These are phyloP conservation scores for Cephus cinctus DNA, from an alignment of 1,140 invertebrate genomes.

Conservation along the genomic window DNA sequence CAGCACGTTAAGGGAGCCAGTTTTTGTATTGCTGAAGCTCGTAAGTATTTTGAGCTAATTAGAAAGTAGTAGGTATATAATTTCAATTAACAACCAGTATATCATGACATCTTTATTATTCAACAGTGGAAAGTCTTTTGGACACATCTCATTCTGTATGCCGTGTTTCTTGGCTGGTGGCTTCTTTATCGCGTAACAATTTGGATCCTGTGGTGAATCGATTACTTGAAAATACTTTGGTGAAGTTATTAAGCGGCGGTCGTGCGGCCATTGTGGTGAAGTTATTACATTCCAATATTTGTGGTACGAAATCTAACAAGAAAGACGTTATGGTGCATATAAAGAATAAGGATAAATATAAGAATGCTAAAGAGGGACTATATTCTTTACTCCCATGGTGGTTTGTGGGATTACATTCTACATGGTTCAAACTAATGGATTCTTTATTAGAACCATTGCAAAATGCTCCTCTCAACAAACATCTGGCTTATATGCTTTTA, in stretches of 20 bases:
- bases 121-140: slow-evolving; percentile 42
- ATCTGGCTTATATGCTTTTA: slow-evolving; percentile 53
- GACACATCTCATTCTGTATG: slow-evolving; percentile 32
- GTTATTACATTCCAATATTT: slow-evolving; percentile 40
- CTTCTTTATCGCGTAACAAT: slow-evolving; percentile 32
- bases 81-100: background rate
- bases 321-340: slow-evolving; percentile 16
- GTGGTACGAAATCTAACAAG: slow-evolving; percentile 20
- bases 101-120: slow-evolving; percentile 12
- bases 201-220: slow-evolving; percentile 40
- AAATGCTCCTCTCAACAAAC: slow-evolving; percentile 46
- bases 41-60: slow-evolving; percentile 26
- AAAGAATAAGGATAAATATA: slow-evolving; percentile 31
- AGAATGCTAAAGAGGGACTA: slow-evolving; percentile 39
- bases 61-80: background rate
- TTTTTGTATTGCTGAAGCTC: slow-evolving; percentile 43
- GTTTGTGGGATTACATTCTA: slow-evolving; percentile 36
- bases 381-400: slow-evolving; percentile 44
- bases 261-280: slow-evolving; percentile 46
- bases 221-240: slow-evolving; percentile 34
- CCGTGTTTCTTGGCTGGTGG: slow-evolving; percentile 40
- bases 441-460: slow-evolving; percentile 45
- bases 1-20: slow-evolving; percentile 43
- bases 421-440: slow-evolving; percentile 46
- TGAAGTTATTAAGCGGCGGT: slow-evolving; percentile 45